Evolutionary conservation across 2,113 vertebrate species (phyloP).

Genomic region (Puntigrus tetrazona): DNA sequence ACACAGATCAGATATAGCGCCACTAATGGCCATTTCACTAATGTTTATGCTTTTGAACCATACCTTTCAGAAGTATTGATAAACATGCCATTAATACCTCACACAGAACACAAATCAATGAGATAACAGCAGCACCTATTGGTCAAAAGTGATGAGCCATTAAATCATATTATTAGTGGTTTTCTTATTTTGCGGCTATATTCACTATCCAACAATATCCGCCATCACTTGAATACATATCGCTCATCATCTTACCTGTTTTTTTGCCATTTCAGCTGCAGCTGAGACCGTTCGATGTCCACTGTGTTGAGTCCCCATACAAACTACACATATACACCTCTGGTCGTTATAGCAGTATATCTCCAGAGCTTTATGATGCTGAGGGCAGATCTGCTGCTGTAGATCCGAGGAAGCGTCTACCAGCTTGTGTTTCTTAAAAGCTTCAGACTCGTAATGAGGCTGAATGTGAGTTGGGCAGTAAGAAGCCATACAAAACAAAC

Average conservation of each 20-base stretch:
- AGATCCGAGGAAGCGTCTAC: constrained; percentile 73
- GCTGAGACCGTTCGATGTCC: constrained; percentile 72
- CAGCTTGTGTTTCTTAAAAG: constrained; percentile 90
- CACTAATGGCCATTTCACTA: too few relatives aligned
- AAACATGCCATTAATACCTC: too few relatives aligned
- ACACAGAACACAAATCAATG: too few relatives aligned
- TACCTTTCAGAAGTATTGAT: too few relatives aligned
- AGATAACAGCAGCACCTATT: too few relatives aligned
- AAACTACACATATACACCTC: constrained; percentile 72
- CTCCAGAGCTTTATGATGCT: constrained; percentile 75
- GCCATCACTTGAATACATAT: not conserved
- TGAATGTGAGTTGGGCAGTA: constrained; percentile 90
- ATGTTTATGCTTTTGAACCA: too few relatives aligned
- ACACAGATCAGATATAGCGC: too few relatives aligned
- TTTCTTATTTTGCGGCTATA: not conserved
- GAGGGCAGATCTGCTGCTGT: constrained; percentile 70
- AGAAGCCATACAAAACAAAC: constrained; percentile 91
- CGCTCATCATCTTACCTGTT: constrained; percentile 64
- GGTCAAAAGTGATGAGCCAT: too few relatives aligned
- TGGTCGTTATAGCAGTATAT: constrained; percentile 75
- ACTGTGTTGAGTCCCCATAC: constrained; percentile 70
- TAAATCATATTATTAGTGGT: too few relatives aligned
- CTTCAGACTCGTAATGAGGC: constrained; percentile 87
- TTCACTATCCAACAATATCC: not conserved
- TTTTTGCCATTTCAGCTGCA: constrained; percentile 64